Evolutionary conservation across 92 coral and sea anemone species (phyloP).

Genomic region (Palythoa grandis): DNA sequence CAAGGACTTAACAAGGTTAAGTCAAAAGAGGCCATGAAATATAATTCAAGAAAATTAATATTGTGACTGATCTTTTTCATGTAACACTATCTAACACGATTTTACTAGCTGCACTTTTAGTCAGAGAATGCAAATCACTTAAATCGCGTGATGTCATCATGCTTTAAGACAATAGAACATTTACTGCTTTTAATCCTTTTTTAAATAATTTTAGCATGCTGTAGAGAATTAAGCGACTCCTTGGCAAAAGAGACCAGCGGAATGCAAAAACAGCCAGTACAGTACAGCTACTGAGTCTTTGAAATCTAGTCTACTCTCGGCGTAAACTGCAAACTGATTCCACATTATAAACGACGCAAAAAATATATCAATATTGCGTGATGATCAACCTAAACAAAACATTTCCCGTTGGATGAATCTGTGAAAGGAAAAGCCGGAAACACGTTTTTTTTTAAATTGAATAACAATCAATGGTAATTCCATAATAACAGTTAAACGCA

Average conservation of each 20-base stretch:
- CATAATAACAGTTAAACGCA: not conserved
- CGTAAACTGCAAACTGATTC: not conserved
- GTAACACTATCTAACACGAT: too few species aligned
- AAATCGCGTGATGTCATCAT: not conserved
- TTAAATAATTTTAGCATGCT: too few species aligned
- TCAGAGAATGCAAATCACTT: not conserved
- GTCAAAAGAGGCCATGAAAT: conserved; percentile 25
- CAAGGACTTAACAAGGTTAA: not conserved
- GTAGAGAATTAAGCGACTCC: not conserved
- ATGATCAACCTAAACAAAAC: not conserved
- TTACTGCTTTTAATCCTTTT: not conserved
- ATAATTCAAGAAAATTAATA: conserved; percentile 5
- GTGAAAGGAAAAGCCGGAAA: conserved; percentile 2
- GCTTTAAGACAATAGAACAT: not conserved
- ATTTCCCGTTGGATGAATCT: not conserved
- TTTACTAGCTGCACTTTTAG: not conserved
- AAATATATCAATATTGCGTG: not conserved
- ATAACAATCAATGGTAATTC: conserved; percentile 20
- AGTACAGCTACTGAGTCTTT: not conserved
- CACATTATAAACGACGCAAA: not conserved
- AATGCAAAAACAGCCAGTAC: not conserved
- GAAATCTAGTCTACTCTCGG: not conserved
- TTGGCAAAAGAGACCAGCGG: not conserved
- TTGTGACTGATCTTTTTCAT: not conserved
- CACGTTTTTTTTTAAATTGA: not conserved